A percentile compares a stretch with the other conserved stretches of the same genome.
Evolutionary conservation across 2,888 invertebrate genomes (phyloP).

Genomic region (Tenodera sinensis): DNA sequence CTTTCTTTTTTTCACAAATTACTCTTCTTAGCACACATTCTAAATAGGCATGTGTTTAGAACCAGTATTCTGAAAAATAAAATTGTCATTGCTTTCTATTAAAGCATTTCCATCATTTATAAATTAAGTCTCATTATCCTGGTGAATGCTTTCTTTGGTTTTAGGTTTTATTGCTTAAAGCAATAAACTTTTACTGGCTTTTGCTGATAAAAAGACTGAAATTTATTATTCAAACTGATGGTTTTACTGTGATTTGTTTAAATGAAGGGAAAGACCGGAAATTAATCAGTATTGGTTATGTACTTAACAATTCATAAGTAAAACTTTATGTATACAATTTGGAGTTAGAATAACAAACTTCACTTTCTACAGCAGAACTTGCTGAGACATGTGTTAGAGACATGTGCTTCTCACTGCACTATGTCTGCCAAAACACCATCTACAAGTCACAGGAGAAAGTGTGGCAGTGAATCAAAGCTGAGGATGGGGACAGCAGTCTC

Average conservation of each 20-base stretch:
- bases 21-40: background rate
- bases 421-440: no score
- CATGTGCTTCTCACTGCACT: no score
- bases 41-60: background rate
- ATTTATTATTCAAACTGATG: background rate
- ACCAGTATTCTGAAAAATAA: background rate
- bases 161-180: background rate
- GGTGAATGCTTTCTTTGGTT: background rate
- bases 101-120: background rate
- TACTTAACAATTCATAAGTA: background rate
- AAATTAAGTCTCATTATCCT: background rate
- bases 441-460: no score
- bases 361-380: no score
- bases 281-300: background rate
- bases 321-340: no score
- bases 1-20: background rate
- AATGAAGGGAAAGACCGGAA: background rate
- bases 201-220: background rate
- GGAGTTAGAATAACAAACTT: no score
- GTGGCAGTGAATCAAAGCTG: no score
- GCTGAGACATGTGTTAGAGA: no score
- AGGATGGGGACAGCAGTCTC: no score
- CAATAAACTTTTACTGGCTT: background rate
- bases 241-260: background rate
- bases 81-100: background rate